Evolutionary conservation across 2,113 vertebrate species (phyloP).

Genomic region (Microcebus griseorufus): DNA sequence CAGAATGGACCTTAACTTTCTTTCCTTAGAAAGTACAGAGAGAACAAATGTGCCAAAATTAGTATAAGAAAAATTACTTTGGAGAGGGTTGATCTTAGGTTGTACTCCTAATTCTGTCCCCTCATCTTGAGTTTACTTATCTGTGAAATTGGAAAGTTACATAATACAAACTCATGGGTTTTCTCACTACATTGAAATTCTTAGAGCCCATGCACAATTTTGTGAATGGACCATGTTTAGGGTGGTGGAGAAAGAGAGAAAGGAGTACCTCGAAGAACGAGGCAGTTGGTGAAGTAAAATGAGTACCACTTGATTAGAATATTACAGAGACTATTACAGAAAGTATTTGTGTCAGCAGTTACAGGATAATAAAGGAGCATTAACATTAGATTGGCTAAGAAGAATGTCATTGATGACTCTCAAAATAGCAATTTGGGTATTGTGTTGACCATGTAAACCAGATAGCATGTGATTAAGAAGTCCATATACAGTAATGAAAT

Average conservation of each 20-base stretch:
- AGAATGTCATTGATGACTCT: neutral
- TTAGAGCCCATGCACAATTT: neutral
- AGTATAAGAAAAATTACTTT: neutral
- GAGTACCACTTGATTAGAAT: neutral
- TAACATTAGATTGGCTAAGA: neutral
- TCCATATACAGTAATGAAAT: neutral
- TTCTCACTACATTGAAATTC: slow-evolving; percentile 10
- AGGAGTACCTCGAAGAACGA: neutral
- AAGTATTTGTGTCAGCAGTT: neutral
- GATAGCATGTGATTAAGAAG: neutral
- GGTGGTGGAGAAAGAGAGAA: neutral
- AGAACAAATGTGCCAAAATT: neutral
- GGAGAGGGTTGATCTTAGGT: neutral
- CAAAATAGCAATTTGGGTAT: neutral
- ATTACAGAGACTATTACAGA: neutral
- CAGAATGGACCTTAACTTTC: neutral
- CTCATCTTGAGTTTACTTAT: neutral
- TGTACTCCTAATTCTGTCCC: neutral
- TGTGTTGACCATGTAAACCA: neutral
- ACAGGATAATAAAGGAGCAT: neutral
- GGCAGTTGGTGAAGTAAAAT: neutral
- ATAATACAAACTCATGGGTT: neutral
- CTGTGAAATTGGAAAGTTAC: slow-evolving; percentile 2
- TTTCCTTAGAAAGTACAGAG: neutral
- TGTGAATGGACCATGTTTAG: neutral